Evolutionary conservation across 2,113 vertebrate species (phyloP).

Genomic region (Hypocryptadius cinnamomeus): DNA sequence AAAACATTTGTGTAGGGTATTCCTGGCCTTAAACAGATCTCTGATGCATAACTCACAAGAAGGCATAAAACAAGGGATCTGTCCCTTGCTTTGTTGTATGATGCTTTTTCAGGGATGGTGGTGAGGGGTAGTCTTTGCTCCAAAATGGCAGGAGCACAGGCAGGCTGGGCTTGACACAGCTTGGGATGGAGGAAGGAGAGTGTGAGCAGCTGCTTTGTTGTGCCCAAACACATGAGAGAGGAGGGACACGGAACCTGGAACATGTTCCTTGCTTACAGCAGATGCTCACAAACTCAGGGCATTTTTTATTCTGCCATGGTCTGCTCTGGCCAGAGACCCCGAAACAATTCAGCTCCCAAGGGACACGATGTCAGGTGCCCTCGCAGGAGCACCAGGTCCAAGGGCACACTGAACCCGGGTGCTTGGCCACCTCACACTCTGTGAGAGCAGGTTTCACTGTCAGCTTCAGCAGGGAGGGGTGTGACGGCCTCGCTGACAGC

Average conservation of each 20-base stretch:
- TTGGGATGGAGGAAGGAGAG: neutral
- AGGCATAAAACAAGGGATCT: neutral
- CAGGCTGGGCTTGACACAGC: neutral
- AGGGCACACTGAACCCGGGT: accelerated
- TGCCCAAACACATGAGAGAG: neutral
- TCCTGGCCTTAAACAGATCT: neutral
- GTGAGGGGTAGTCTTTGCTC: neutral
- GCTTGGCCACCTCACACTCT: accelerated
- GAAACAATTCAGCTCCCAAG: neutral
- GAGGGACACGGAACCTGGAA: neutral
- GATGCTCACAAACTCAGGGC: neutral
- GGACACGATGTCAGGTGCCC: neutral
- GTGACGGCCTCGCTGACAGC: neutral
- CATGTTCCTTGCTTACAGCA: neutral
- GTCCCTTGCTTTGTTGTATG: neutral
- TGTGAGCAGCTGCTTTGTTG: neutral
- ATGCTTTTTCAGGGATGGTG: neutral
- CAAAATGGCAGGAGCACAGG: neutral
- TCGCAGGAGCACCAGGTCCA: neutral
- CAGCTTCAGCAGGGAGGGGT: neutral
- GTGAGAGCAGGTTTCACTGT: neutral
- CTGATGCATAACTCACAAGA: neutral
- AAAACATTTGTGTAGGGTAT: neutral
- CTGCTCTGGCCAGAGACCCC: neutral
- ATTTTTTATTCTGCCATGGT: neutral